These are phyloP conservation scores for Ceriagrion tenellum DNA, from an alignment of 2,888 invertebrate genomes.

Conservation along the genomic window DNA sequence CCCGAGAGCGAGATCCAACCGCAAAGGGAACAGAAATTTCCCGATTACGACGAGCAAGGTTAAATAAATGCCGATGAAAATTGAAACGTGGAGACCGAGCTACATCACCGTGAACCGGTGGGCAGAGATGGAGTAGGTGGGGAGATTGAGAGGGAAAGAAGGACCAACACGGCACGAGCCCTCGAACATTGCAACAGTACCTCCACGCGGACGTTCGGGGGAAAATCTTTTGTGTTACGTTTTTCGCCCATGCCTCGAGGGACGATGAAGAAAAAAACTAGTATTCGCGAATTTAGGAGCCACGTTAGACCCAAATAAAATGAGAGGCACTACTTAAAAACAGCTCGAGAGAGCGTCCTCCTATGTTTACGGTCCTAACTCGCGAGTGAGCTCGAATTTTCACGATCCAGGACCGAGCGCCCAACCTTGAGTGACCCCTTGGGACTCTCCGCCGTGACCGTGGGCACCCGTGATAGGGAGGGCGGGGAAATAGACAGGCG, in stretches of 20 bases:
- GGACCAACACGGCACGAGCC: too few species aligned
- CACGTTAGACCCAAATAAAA: not conserved
- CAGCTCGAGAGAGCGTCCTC: not conserved
- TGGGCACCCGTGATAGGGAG: too few species aligned
- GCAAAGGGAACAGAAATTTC: not conserved
- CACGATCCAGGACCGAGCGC: not conserved
- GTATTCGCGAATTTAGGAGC: not conserved
- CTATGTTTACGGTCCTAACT: not conserved
- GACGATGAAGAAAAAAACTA: not conserved
- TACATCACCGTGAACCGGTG: not conserved
- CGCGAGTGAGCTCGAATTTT: not conserved
- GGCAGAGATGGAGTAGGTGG: not conserved
- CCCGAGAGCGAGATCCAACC: conserved; percentile 8
- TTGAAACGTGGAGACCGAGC: not conserved
- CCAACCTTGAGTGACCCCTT: not conserved
- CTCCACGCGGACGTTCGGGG: too few species aligned
- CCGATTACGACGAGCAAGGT: not conserved
- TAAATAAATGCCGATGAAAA: conserved; percentile 30
- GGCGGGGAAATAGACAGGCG: not conserved
- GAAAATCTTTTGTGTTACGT: too few species aligned
- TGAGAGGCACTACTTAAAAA: not conserved
- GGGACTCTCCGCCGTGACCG: not conserved
- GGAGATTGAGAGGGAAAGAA: not conserved
- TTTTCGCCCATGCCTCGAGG: too few species aligned
- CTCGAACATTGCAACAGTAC: too few species aligned